Percentiles rank a stretch among this genome's conserved stretches.
These are phyloP conservation scores for Albula goreensis DNA, from an alignment of 2,113 vertebrate species.

Conservation along the genomic window DNA sequence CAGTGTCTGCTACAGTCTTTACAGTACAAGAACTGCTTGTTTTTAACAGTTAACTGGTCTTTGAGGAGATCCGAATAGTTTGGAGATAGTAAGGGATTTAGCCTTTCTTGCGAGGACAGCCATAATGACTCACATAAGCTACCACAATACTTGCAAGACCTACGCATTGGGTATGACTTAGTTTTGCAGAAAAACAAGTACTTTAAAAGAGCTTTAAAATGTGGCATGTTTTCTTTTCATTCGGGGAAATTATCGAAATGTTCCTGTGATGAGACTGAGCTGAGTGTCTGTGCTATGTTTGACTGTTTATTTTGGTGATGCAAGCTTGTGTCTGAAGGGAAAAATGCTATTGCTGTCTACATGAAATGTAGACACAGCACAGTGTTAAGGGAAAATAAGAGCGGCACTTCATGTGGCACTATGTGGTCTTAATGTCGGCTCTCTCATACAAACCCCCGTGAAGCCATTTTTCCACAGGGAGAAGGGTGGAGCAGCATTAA, in stretches of 20 bases:
- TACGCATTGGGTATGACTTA: conserved; percentile 25
- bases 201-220: not conserved
- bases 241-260: not conserved
- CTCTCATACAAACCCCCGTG: not conserved
- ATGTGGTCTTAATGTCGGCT: not conserved
- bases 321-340: not conserved
- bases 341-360: not conserved
- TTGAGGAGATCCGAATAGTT: conserved; percentile 50
- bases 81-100: conserved; percentile 46
- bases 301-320: conserved; percentile 1
- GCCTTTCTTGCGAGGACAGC: conserved; percentile 42
- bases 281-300: not conserved
- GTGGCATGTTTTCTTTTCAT: not conserved
- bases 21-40: conserved; percentile 34
- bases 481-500: not conserved
- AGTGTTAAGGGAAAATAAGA: not conserved
- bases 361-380: not conserved
- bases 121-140: conserved; percentile 42
- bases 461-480: not conserved
- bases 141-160: conserved; percentile 28
- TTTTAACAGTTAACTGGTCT: conserved; percentile 54
- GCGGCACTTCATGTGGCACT: not conserved
- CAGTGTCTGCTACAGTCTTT: conserved; percentile 48
- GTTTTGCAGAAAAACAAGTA: not conserved
- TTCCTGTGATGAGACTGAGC: not conserved